Base-by-base conservation (phyloP, 1,140 invertebrate species). In the Listronotus bonariensis region DNA sequence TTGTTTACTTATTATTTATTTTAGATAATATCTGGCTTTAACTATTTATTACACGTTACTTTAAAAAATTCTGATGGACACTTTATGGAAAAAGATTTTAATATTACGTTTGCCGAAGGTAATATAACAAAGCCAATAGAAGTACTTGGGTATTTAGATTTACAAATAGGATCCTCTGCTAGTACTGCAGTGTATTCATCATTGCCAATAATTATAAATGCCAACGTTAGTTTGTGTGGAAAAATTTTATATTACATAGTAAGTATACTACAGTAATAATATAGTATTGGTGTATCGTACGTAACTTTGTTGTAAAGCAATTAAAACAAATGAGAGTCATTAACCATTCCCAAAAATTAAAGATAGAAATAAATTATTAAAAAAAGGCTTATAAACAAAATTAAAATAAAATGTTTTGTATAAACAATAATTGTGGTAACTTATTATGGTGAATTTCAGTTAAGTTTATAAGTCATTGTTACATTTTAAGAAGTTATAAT, bases 21-120 rank as follows among this genome's bases (percentile, higher is more conserved):
- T n/a, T 36, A 68, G 67, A 31, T 69, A 34, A 15, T 57, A 6
- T 45, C 63, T 2, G 67, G 63, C 1, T 52, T 66, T 36, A 59
- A 66, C 14, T 69, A 69, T 57, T 46, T 61, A 14, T 34, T 69
- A 6, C 64, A 66, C 32, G 67, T 69, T 17, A 43, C 12, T 0
- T 9, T 69, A 10, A 49, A 53, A 20, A 51, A 41, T 17, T 11
- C 31, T 1, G 38, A 45, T 14, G 49, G 26, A 4, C 36, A 20
- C 8, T n/a, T 63, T 17, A 43, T 51, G 18, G 59, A 63, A 45
- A 68, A 64, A 34, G 26, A 55, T 11, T 51, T 63, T 43, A 56
- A 20, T n/a, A 20, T 68, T 10, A 49, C 46, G 8, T 64, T 52
- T 36, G 14, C 31, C 12, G 52, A 32, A 12, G 31, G 46, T 6